Evolutionary conservation across 2,888 invertebrate species (phyloP).

Genomic region (Mesorhabditis spiculigera): DNA sequence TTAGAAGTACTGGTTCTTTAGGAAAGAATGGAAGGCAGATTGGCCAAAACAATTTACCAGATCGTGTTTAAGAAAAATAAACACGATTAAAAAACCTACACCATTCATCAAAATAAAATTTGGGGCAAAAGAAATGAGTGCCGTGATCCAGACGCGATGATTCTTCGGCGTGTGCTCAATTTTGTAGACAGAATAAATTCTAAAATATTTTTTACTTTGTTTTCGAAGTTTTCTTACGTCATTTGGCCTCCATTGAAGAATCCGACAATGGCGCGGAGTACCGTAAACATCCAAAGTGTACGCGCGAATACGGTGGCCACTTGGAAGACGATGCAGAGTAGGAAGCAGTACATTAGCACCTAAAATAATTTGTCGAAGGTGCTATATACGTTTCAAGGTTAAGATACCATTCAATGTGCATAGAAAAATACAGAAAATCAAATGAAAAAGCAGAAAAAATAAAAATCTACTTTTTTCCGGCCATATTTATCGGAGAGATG

Average conservation of each 20-base stretch:
- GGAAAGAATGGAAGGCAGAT: too few species aligned
- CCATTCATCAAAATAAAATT: slow-evolving; percentile 47
- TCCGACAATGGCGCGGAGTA: slow-evolving; percentile 42
- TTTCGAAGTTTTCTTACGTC: slow-evolving; percentile 19
- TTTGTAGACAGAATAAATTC: slow-evolving; percentile 41
- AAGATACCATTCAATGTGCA: slow-evolving; percentile 22
- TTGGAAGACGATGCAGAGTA: slow-evolving; percentile 20
- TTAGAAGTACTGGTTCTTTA: too few species aligned
- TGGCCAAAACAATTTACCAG: too few species aligned
- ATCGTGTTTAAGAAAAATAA: too few species aligned
- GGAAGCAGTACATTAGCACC: slow-evolving; percentile 26
- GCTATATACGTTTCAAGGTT: slow-evolving; percentile 16
- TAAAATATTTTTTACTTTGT: slow-evolving; percentile 9
- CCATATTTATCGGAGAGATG: slow-evolving; percentile 33
- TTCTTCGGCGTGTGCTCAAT: slow-evolving; percentile 52
- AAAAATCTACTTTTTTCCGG: slow-evolving; percentile 19
- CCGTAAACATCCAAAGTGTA: slow-evolving; percentile 40
- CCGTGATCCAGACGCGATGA: slow-evolving; percentile 50
- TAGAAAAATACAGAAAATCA: slow-evolving; percentile 24
- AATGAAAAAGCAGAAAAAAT: background rate
- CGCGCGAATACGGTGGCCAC: slow-evolving; percentile 26
- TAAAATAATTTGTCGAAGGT: slow-evolving; percentile 15
- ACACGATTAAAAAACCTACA: slow-evolving; percentile 19
- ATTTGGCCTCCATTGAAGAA: slow-evolving; percentile 52
- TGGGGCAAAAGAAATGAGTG: slow-evolving; percentile 50